Conservation (phyloP, 2,797 vertebrate species). For the Falco concolor region DNA sequence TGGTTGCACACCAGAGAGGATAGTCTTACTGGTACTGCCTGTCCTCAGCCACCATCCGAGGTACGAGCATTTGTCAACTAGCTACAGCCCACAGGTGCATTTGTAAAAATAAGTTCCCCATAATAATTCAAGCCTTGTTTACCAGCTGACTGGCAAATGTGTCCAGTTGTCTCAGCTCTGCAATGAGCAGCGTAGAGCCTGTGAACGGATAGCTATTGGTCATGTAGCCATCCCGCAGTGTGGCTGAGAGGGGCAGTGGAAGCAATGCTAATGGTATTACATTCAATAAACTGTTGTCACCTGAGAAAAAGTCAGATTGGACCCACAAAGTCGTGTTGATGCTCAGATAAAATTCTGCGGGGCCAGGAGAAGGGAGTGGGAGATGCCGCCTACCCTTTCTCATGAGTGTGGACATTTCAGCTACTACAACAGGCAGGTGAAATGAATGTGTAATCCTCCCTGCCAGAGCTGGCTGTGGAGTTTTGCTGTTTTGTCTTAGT, state of each 20-base stretch:
- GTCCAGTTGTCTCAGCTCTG: neutral
- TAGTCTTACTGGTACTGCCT: neutral
- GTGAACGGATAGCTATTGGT: neutral
- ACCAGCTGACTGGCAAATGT: neutral
- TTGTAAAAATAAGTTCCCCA: neutral
- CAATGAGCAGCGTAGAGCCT: neutral
- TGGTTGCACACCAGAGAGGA: neutral
- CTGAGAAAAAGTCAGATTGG: neutral
- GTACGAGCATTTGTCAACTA: fast-evolving
- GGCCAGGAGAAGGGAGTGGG: neutral
- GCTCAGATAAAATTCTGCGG: neutral
- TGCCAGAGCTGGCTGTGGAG: neutral
- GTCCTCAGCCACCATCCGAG: neutral
- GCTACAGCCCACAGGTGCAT: neutral
- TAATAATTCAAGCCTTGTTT: neutral
- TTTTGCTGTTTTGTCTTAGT: neutral
- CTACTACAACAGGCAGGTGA: neutral
- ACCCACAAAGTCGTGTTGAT: fast-evolving
- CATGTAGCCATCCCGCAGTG: fast-evolving
- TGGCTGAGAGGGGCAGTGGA: neutral
- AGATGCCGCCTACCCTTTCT: neutral
- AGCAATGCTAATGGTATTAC: neutral
- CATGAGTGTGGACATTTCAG: neutral
- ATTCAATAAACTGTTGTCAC: too few species aligned
- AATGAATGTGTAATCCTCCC: neutral